Base-by-base conservation (phyloP, 2,113 vertebrate species). In the Pandion haliaetus region DNA sequence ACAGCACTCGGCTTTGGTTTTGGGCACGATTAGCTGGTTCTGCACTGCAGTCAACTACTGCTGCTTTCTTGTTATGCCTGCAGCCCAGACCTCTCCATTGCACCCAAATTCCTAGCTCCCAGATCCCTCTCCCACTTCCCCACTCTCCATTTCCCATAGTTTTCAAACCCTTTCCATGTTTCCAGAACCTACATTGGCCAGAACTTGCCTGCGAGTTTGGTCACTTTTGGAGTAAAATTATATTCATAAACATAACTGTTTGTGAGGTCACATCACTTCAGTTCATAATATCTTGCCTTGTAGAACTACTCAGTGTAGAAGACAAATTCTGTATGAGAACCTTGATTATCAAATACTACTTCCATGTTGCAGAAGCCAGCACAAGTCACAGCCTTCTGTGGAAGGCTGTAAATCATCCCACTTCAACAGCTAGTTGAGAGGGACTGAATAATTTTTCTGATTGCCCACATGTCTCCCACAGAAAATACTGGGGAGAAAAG, bases 401-500 rank as follows among this genome's bases (percentile, higher is more conserved):
- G 73, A 65, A 79, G 58, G 25, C 45, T 80, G 81, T 23, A 80
- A 84, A 91, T 58, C 61, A 69, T 55, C 66, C 76, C 36, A 23
- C n/a, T 38, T 52, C 95, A 78, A 54, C 62, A 82, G 58, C 45
- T 80, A 95, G 47, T 3, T 90, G 63, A 93, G 90, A 69, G 45
- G 49, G 62, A 44, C 24, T 85, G 79, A 93, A 84, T 67, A 4
- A 87, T 73, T 95, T 80, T 94, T 87, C 85, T 32, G 88, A 76
- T 65, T 83, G 19, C 73, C 58, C 52, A 4, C 83, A 36, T 13
- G 54, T 94, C 82, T 95, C 74, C 87, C 85, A 82, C 70, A 82
- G 62, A 95, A 92, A 80, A 84, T 59, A 80, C 32, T 28, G 65
- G 94, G 67, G 85, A 83, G 34, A 69, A 97, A 93, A 97, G 92